Base-by-base conservation (phyloP, 2,888 invertebrate genomes). In the Himalopsyche japonica region DNA sequence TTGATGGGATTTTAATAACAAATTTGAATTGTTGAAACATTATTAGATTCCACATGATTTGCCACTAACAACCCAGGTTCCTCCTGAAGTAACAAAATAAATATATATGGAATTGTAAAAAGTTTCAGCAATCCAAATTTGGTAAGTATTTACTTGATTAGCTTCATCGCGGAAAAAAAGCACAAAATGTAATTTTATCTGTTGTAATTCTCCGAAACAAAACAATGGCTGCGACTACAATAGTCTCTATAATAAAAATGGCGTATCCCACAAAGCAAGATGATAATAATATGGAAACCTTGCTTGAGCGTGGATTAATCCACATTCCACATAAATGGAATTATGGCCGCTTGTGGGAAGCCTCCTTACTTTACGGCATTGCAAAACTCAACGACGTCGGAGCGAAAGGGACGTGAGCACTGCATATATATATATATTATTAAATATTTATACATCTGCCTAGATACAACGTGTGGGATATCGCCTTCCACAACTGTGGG, bases 301-400 rank as follows among this genome's bases (percentile, higher is more conserved):
- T 81, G 81, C 84, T 84, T 84, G 76, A 84, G 78, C 81, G 81
- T 81, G 84, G 84, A 84, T 84, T 81, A 81, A 81, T 84, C 84
- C 84, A 70, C 70, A 70, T 70, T 70, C 70, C 70, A 84, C 84
- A 84, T 84, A 84, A 84, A 84, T 84, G 84, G 84, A 81, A 81
- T 84, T 84, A 84, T 81, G 84, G 84, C 81, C 84, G 81, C 81
- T 84, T 84, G 81, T 64, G 84, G 70, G 83, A 83, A 76, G 70
- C 70, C 70, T 70, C 70, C 70, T 70, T 70, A 70, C 80, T 83
- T 83, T 83, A 83, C 80, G 83, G 83, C 83, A 80, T 83, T 83
- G 80, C 70, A 70, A 70, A 70, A 70, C 27, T 27, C 70, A 70
- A 70, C 70, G 83, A 80, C 57, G 76, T 76, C 80, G 27, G 83